These are phyloP conservation scores for Rhyzopertha dominica DNA, from an alignment of 1,140 invertebrate species.

Conservation along the genomic window DNA sequence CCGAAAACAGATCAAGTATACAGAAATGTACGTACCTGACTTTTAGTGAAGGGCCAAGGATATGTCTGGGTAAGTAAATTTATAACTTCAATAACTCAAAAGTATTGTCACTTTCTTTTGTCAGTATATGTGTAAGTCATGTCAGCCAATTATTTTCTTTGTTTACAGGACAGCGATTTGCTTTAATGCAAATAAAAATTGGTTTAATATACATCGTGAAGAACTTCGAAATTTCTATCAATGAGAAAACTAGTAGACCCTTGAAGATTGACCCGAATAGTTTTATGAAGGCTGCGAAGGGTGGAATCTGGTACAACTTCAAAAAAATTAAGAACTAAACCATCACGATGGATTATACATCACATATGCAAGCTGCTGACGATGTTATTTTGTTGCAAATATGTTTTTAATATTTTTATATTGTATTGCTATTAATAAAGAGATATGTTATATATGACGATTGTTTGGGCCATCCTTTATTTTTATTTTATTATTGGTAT, in stretches of 20 bases:
- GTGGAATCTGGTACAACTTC: conserved; percentile 44
- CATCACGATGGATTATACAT: too few species aligned
- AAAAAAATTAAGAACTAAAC: conserved; percentile 18
- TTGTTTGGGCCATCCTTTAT: too few species aligned
- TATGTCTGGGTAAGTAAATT: conserved; percentile 59
- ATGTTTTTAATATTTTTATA: too few species aligned
- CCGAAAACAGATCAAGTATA: conserved; percentile 40
- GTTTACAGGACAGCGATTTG: conserved; percentile 56
- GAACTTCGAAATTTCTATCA: conserved; percentile 41
- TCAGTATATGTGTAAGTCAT: too few species aligned
- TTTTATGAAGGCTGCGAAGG: conserved; percentile 32
- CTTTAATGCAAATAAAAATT: conserved; percentile 48
- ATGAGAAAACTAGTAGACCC: conserved; percentile 24
- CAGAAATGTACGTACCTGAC: conserved; percentile 47
- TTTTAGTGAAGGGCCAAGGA: conserved; percentile 61
- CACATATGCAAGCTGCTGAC: too few species aligned
- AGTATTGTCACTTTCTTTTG: too few species aligned
- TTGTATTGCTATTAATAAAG: too few species aligned
- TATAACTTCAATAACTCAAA: too few species aligned
- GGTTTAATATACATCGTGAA: conserved; percentile 46
- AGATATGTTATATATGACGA: too few species aligned
- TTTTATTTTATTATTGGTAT: too few species aligned
- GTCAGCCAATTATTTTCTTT: conserved; percentile 51
- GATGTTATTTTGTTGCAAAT: too few species aligned
- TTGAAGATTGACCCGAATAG: conserved; percentile 20